Base-by-base conservation (phyloP, 2,888 invertebrate genomes). In the Ophion ellenae region DNA sequence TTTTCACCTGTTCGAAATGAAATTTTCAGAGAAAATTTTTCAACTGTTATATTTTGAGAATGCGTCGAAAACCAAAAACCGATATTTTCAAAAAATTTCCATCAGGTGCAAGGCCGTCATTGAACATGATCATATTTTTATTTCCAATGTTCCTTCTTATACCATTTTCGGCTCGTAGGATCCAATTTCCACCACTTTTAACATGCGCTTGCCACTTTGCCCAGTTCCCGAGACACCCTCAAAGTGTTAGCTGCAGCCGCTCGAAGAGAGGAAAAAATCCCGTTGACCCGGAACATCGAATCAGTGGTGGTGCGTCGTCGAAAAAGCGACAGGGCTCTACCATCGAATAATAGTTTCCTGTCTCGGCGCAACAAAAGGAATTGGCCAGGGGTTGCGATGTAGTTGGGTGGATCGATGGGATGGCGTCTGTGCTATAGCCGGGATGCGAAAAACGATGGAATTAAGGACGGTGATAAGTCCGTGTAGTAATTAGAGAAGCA, bases 401-500 rank as follows among this genome's bases (percentile, higher is more conserved):
- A 59, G 75, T 66, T 28, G n/a, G 17, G 36, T 14, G 57, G 40
- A 14, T 57, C 67, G 17, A 67, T 77, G 63, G 81, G 28, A 53
- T 40, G 59, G 71, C 76, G 66, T 32, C 17, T 67, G 1, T 53
- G 77, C 10, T 67, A 24, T 69, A 78, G 57, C 57, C 24, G 20
- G 77, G 17, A 40, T 20, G n/a, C 78, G 81, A 81, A 83, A 53
- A 83, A 85, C 81, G 84, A 86, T 71, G 81, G 86, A 85, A 87
- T 86, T 86, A 88, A 88, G 87, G 81, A 87, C 81, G 88, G 87
- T 85, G 87, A 90, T 85, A 86, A 89, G 87, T 90, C 87, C 87
- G 84, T 87, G 79, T 87, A 85, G 85, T 89, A 90, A 90, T 90
- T 90, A 88, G 87, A 80, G 86, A 89, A 88, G 89, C 85, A 85